phyloP scores from a whole-genome alignment of 2,888 invertebrate genomes.

The Patella caerulea region DNA sequence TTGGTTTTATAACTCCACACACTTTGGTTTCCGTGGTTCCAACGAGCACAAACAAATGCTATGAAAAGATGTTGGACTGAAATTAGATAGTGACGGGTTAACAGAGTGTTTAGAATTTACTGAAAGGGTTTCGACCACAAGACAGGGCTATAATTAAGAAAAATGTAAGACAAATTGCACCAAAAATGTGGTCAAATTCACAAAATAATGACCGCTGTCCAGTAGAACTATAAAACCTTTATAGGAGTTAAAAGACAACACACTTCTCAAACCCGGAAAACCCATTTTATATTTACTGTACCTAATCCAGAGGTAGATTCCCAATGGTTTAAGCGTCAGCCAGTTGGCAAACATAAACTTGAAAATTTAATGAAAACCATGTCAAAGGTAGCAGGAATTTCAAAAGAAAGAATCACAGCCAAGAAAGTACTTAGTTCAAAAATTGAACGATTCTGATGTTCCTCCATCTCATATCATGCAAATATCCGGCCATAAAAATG shows the following conservation, averaged over 20 bases:
- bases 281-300: too few relatives aligned
- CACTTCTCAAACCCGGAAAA: too few relatives aligned
- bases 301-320: too few relatives aligned
- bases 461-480: too few relatives aligned
- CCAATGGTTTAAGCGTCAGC: too few relatives aligned
- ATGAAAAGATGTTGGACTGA: slow-evolving; percentile 29
- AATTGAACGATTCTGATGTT: not conserved
- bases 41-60: slow-evolving; percentile 34
- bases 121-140: slow-evolving; percentile 8
- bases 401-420: not conserved
- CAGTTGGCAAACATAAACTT: slow-evolving; percentile 17
- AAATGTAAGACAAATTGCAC: slow-evolving; percentile 13
- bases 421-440: slow-evolving; percentile 20
- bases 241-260: too few relatives aligned
- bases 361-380: not conserved
- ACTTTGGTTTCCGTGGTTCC: slow-evolving; percentile 26
- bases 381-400: not conserved
- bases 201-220: not conserved
- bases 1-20: slow-evolving; percentile 31
- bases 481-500: too few relatives aligned
- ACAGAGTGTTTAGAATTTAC: slow-evolving; percentile 17
- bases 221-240: too few relatives aligned
- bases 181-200: not conserved
- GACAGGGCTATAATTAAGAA: slow-evolving; percentile 7
- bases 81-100: slow-evolving; percentile 14